phyloP scores from a whole-genome alignment of 2,888 invertebrate genomes.

The Pollenia amentaria region DNA sequence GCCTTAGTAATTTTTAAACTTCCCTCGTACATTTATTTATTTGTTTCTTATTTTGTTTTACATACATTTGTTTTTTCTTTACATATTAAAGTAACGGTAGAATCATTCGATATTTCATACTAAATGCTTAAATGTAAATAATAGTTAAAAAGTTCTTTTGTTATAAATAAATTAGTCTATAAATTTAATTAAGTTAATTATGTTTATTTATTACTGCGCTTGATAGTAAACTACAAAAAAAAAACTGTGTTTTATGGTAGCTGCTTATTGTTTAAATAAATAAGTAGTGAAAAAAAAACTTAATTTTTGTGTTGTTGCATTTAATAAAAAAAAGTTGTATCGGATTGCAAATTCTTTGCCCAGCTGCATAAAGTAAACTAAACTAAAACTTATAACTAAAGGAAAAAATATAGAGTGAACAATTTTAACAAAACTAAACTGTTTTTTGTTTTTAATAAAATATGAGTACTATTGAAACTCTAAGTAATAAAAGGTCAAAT shows the following conservation, averaged over 20 bases:
- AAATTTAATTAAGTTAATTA: too few relatives aligned
- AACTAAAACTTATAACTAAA: too few relatives aligned
- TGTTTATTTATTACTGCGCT: neutral
- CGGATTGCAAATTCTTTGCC: too few relatives aligned
- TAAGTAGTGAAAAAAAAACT: neutral
- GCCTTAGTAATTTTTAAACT: constrained; percentile 4
- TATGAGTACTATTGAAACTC: constrained; percentile 30
- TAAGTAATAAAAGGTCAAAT: constrained; percentile 35
- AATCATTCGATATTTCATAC: too few relatives aligned
- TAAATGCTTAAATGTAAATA: too few relatives aligned
- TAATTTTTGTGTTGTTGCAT: too few relatives aligned
- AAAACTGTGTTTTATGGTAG: neutral
- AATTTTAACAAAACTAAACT: too few relatives aligned
- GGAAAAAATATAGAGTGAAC: too few relatives aligned
- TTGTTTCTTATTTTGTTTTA: constrained; percentile 7
- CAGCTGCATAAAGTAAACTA: too few relatives aligned
- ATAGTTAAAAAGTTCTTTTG: too few relatives aligned
- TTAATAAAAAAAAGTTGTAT: too few relatives aligned
- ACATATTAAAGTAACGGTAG: neutral
- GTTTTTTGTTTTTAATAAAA: neutral
- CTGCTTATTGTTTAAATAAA: neutral
- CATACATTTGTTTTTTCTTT: constrained; percentile 3
- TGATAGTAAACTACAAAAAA: neutral
- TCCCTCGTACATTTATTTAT: constrained; percentile 4
- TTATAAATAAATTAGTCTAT: too few relatives aligned